Evolutionary conservation across 1,140 invertebrate genomes (phyloP).

Genomic region (Nixonia krombeini): DNA sequence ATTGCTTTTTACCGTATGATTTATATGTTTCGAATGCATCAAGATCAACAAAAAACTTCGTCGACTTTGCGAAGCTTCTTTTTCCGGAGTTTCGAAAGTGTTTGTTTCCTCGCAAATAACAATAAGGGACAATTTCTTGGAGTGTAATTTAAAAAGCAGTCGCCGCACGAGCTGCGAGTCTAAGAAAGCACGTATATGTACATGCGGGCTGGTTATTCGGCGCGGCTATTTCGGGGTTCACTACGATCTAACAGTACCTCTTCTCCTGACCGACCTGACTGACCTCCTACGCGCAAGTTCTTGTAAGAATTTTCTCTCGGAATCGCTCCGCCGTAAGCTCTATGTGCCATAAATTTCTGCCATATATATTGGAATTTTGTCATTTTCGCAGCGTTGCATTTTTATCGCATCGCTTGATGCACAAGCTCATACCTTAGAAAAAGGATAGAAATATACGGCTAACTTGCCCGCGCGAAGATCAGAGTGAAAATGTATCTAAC

Average conservation of each 20-base stretch:
- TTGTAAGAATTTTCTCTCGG: slow-evolving; percentile 23
- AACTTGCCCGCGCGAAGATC: too few relatives aligned
- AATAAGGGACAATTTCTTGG: slow-evolving; percentile 2
- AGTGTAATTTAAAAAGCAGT: slow-evolving; percentile 30
- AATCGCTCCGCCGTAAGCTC: slow-evolving; percentile 14
- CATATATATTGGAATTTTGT: slow-evolving; percentile 38
- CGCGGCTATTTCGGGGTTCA: slow-evolving; percentile 27
- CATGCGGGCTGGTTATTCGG: slow-evolving; percentile 23
- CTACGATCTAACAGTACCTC: slow-evolving; percentile 8
- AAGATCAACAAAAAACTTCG: too few relatives aligned
- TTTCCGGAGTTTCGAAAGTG: too few relatives aligned
- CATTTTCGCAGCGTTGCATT: slow-evolving; percentile 33
- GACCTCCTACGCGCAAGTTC: slow-evolving; percentile 34
- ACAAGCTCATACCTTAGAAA: slow-evolving; percentile 21
- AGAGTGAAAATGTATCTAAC: too few relatives aligned
- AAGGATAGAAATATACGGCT: slow-evolving; percentile 23
- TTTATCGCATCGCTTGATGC: slow-evolving; percentile 24
- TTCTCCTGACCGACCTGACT: slow-evolving; percentile 20
- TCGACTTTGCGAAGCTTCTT: too few relatives aligned
- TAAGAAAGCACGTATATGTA: slow-evolving; percentile 23
- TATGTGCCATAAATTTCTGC: slow-evolving; percentile 19
- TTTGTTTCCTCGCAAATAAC: too few relatives aligned
- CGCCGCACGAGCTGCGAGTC: slow-evolving; percentile 11
- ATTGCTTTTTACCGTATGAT: too few relatives aligned
- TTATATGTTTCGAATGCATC: too few relatives aligned